Percentiles rank a stretch among this genome's conserved stretches.
Conservation (phyloP, 2,797 vertebrate species). For the Onychomys torridus region DNA sequence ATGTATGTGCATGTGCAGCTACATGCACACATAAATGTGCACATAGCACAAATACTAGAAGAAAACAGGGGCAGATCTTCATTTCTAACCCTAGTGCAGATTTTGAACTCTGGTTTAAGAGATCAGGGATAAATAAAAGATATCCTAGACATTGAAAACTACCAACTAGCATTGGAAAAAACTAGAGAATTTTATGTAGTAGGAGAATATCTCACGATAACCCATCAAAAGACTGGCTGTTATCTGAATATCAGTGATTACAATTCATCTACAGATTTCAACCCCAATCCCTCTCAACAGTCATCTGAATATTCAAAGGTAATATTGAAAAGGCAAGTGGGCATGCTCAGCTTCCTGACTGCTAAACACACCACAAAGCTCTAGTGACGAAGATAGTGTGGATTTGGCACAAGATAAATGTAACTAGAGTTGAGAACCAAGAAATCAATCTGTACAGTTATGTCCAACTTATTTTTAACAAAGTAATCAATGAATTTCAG, state of each 20-base stretch:
- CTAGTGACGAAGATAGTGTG: neutral
- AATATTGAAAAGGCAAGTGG: neutral
- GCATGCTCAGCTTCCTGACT: neutral
- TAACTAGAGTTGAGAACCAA: neutral
- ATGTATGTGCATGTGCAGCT: neutral
- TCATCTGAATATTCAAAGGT: neutral
- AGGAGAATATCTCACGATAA: neutral
- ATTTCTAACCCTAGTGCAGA: conserved; percentile 20
- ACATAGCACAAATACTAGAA: neutral
- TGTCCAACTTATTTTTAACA: neutral
- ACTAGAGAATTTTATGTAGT: neutral
- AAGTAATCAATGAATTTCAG: neutral
- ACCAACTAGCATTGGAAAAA: neutral
- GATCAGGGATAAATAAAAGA: neutral
- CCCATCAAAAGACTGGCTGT: neutral
- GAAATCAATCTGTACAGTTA: neutral
- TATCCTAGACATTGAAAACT: neutral
- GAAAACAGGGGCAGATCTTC: conserved; percentile 19
- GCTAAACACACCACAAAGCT: neutral
- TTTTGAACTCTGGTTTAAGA: neutral
- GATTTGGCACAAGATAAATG: neutral
- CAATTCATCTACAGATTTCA: neutral
- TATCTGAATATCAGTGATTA: neutral
- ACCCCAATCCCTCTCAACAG: neutral
- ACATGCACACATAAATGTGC: neutral